phyloP scores from a whole-genome alignment of 2,113 vertebrate genomes.

The Lampris incognitus region DNA sequence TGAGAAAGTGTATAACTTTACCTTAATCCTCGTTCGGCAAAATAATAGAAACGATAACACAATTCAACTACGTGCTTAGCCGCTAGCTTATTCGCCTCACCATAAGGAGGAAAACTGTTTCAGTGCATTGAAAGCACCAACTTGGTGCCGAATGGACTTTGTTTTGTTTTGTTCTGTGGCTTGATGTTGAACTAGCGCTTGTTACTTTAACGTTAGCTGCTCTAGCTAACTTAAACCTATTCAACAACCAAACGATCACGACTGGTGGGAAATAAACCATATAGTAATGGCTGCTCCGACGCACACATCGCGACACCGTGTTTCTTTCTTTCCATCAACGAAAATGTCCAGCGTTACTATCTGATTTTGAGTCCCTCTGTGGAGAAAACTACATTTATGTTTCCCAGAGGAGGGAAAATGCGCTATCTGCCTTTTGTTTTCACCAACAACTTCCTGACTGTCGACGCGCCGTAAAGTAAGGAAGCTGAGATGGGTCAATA shows the following conservation, averaged over 20 bases:
- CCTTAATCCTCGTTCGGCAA: neutral
- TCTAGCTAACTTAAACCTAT: constrained; percentile 17
- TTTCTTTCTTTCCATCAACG: neutral
- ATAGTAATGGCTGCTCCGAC: neutral
- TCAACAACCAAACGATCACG: constrained; percentile 1
- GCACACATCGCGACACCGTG: neutral
- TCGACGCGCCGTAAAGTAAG: constrained; percentile 3
- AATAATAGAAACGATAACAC: neutral
- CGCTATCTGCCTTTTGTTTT: constrained; percentile 1
- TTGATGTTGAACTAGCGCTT: neutral
- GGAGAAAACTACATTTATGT: neutral
- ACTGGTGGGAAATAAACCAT: neutral
- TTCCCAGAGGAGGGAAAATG: neutral
- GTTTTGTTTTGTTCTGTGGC: neutral
- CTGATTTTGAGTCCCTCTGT: rapidly evolving
- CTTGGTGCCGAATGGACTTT: neutral
- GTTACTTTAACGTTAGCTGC: constrained; percentile 5
- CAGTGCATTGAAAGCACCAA: neutral
- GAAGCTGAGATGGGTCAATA: constrained; percentile 25
- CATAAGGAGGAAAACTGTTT: neutral
- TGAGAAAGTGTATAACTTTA: no score
- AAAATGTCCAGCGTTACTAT: neutral
- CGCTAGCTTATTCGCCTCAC: neutral
- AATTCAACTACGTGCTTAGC: neutral
- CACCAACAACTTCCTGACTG: constrained; percentile 33